Base-by-base conservation (phyloP, 1,140 invertebrate genomes). In the Meloidogyne hapla region DNA sequence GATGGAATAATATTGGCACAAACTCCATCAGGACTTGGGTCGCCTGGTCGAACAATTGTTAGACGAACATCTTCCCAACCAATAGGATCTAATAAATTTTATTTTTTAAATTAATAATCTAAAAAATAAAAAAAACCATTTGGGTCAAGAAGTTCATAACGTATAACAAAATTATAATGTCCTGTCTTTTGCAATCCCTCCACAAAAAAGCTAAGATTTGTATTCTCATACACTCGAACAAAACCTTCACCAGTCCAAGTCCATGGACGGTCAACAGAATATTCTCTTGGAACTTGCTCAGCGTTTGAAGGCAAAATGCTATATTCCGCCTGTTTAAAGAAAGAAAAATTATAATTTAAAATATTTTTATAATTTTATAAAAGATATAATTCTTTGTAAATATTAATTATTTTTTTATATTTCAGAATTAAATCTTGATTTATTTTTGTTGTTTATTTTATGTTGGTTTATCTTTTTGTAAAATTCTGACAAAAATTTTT, bases 201-300 rank as follows among this genome's bases (percentile, higher is more conserved):
- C 25, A 97, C 90, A 15, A 90, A 91, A 87, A 99, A 72, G 23
- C 93, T 92, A 25, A 99, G 87, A 63, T 90, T 90, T 8, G 93
- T 92, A 61, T 92, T 92, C 89, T 96, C 94, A 68, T 91, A 91
- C 2, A 92, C 91, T 84, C 92, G 91, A 90, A 94, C 93, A 86
- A 94, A 97, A 15, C 96, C 96, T 40, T 91, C 90, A n/a, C 96
- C 96, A 15, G 95, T 96, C 93, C 94, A 98, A 0, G 92, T 92
- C 67, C 68, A 40, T 5, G 79, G 78, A 9, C 75, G 42, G 63
- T 81, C 81, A 12, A 72, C 68, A 25, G 70, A 69, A 72, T 73
- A 70, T 38, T 83, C 75, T 48, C 76, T 75, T 6, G 62, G 18
- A 56, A 74, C 66, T 56, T 33, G 66, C 15, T 72, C 70, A 21